Conservation (phyloP, 37 sponge, comb jelly and placozoan species). For the Oscarella lobularis region DNA sequence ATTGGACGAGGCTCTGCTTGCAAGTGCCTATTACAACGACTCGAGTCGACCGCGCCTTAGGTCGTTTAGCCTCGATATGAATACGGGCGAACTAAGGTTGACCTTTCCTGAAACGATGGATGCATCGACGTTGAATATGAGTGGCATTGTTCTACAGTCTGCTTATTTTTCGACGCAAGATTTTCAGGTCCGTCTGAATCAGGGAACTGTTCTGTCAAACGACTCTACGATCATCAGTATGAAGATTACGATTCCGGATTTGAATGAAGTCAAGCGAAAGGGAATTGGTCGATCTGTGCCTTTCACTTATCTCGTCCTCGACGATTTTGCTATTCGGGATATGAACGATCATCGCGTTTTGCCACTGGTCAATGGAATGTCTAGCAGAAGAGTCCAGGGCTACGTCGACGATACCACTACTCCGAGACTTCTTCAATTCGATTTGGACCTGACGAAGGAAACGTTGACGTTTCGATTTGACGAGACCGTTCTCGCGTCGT, state of each 20-base stretch:
- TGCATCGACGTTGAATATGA: slow-evolving; percentile 49
- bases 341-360: slow-evolving; percentile 48
- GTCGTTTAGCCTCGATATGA: slow-evolving; percentile 69
- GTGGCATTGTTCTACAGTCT: slow-evolving; percentile 51
- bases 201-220: slow-evolving; percentile 21
- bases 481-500: slow-evolving; percentile 62
- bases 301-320: slow-evolving; percentile 42
- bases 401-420: slow-evolving; percentile 50
- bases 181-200: slow-evolving; percentile 22
- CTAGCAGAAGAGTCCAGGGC: slow-evolving; percentile 24
- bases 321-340: slow-evolving; percentile 35
- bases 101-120: slow-evolving; percentile 81
- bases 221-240: slow-evolving; percentile 21
- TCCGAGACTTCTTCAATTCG: slow-evolving; percentile 27
- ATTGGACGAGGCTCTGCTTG: slow-evolving; percentile 13
- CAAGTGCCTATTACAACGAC: slow-evolving; percentile 31
- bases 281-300: neutral
- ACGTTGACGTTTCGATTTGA: slow-evolving; percentile 48
- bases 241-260: slow-evolving; percentile 23
- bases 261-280: slow-evolving; percentile 56
- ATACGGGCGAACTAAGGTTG: slow-evolving; percentile 42
- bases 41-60: slow-evolving; percentile 53
- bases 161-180: neutral
- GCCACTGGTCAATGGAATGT: slow-evolving; percentile 30
- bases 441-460: slow-evolving; percentile 70